Percentiles rank a stretch among this genome's conserved stretches.
Conservation (phyloP, 2,797 vertebrate genomes). For the Tapera naevia region DNA sequence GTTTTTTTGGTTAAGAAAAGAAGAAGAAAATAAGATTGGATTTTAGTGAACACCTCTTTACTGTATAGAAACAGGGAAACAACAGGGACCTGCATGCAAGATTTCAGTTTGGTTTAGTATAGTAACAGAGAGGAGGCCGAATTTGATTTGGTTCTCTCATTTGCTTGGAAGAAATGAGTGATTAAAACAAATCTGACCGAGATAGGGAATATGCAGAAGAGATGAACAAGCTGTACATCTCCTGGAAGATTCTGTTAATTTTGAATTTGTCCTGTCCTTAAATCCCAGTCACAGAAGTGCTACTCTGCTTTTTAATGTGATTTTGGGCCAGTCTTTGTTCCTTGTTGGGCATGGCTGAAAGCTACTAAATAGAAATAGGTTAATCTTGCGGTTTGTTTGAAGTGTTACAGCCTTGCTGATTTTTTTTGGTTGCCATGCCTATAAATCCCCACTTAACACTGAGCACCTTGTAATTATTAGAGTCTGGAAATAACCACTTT, state of each 20-base stretch:
- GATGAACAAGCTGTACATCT: accelerated
- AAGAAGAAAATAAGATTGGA: background rate
- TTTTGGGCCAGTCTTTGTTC: background rate
- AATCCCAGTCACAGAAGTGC: background rate
- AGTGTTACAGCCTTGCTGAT: background rate
- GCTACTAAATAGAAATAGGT: background rate
- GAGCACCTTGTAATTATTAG: background rate
- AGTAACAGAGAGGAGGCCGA: background rate
- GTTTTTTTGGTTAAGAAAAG: background rate
- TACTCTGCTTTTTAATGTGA: background rate
- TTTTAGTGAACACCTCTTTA: background rate
- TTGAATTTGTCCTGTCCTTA: background rate
- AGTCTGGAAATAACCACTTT: background rate
- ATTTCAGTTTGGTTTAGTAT: background rate
- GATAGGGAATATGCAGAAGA: background rate
- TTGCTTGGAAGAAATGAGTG: background rate
- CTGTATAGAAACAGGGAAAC: background rate
- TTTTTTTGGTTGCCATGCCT: background rate
- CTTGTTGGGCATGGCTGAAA: background rate
- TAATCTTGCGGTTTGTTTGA: background rate
- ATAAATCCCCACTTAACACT: background rate
- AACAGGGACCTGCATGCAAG: background rate
- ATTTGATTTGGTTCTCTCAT: background rate
- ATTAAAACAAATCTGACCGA: background rate
- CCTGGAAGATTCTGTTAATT: background rate